Evolutionary conservation across 2,888 invertebrate genomes (phyloP).

Genomic region (Achlya flavicornis): DNA sequence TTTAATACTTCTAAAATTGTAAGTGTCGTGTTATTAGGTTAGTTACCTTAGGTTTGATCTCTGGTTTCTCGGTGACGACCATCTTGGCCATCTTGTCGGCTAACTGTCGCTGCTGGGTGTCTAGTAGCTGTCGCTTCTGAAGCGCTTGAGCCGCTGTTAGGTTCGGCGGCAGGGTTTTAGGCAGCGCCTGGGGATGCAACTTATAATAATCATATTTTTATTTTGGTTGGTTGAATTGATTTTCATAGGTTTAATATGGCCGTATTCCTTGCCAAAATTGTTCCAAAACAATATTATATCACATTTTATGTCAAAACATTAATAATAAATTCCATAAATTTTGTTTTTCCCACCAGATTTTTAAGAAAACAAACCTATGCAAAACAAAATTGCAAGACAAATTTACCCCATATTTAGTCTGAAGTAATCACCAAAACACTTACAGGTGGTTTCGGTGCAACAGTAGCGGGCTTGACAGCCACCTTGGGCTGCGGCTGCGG

Average conservation of each 20-base stretch:
- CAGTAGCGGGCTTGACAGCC: constrained; percentile 34
- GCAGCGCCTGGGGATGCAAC: constrained; percentile 56
- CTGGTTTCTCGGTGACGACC: constrained; percentile 62
- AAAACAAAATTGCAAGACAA: no score
- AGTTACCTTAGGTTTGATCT: constrained; percentile 55
- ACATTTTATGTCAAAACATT: no score
- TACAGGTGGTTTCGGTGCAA: constrained; percentile 58
- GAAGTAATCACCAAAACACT: constrained; percentile 20
- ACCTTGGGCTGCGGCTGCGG: constrained; percentile 31
- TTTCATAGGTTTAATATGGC: no score
- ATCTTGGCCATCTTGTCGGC: constrained; percentile 74
- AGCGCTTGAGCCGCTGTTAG: constrained; percentile 59
- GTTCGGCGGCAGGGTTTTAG: constrained; percentile 67
- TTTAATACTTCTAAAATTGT: no score
- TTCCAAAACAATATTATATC: no score
- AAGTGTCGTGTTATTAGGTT: not conserved
- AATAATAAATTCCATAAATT: no score
- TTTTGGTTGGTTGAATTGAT: no score
- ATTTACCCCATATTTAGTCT: no score
- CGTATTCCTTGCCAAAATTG: no score
- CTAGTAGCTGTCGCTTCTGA: constrained; percentile 57
- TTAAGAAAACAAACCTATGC: no score
- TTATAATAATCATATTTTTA: constrained; percentile 6
- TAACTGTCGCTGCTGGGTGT: constrained; percentile 59
- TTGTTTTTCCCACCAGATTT: no score